Base-by-base conservation (phyloP, 2,797 vertebrate genomes). In the Babyrousa celebensis region DNA sequence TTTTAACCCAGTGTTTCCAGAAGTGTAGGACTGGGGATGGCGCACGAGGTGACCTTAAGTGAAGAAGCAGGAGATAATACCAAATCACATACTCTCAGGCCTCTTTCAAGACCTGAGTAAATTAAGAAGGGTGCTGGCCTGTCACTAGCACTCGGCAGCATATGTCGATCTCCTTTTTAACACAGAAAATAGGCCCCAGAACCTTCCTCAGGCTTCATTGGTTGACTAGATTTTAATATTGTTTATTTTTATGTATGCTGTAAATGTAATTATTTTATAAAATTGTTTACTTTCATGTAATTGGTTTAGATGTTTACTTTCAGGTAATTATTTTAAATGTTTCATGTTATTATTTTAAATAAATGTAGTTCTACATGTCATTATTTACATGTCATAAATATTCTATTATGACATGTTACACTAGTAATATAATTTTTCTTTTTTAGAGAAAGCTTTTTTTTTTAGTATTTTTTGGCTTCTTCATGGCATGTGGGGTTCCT, bases 291-390 rank as follows among this genome's bases (percentile, higher is more conserved):
- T 68, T 79, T 67, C 87, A 67, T 27, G 10, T 12, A 29, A 36
- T 63, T 82, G 15, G 63, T 48, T 83, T 48, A 48, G 15, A 48
- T 70, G 12, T 90, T 60, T 71, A 25, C 10, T 2, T n/a, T 58
- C 32, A 9, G 54, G 2, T 43, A 29, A 58, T 54, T 18, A 43
- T 60, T 52, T 29, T 29, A 65, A 65, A 60, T 63, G 32, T 87
- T 95, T 94, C 68, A 67, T 78, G 21, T 71, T 43, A 25, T 87
- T 86, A 25, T 82, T 94, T 96, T 48, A 54, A 75, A 68, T 29
- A 17, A 70, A 65, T 88, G 17, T 54, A 20, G 36, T 36, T 23
- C 40, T 36, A 18, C 21, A 23, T 71, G 58, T 63, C 56, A 29
- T 89, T 91, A 20, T 74, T 94, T 75, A 60, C 79, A 56, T 27